Percentiles rank a stretch among this genome's conserved stretches.
These are phyloP conservation scores for Tinamus major DNA, from an alignment of 2,797 vertebrate genomes.

Conservation along the genomic window DNA sequence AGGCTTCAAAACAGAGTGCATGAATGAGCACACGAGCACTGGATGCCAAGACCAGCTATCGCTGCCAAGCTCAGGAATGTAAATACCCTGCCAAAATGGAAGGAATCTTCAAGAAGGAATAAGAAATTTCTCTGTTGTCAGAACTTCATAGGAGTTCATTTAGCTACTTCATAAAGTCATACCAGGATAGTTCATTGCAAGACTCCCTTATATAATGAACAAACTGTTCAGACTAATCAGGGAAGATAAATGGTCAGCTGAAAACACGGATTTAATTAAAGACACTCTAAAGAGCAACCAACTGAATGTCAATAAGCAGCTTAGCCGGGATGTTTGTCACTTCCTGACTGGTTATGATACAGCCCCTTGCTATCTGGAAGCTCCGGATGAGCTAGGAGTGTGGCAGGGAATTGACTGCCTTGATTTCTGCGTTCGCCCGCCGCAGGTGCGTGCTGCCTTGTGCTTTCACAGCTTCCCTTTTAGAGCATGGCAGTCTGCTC, in stretches of 20 bases:
- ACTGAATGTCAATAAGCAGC: background rate
- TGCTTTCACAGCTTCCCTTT: background rate
- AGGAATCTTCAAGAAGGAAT: background rate
- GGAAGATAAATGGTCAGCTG: background rate
- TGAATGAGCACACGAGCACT: background rate
- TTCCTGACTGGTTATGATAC: rapidly evolving
- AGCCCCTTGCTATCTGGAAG: background rate
- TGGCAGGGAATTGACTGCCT: background rate
- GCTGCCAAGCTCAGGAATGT: background rate
- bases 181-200: background rate
- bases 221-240: background rate
- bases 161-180: background rate
- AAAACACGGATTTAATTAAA: background rate
- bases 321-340: background rate
- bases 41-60: background rate
- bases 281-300: background rate
- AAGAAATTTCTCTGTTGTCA: background rate
- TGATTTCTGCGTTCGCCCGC: background rate
- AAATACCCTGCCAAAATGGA: slow-evolving; percentile 15
- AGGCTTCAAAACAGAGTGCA: background rate
- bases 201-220: background rate
- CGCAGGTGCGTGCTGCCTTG: background rate
- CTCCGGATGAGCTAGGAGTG: background rate
- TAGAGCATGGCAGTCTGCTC: background rate
- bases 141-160: background rate